Base-by-base conservation (phyloP, 53 echinoderm and acorn worm genomes). In the Hippasteria phrygiana region DNA sequence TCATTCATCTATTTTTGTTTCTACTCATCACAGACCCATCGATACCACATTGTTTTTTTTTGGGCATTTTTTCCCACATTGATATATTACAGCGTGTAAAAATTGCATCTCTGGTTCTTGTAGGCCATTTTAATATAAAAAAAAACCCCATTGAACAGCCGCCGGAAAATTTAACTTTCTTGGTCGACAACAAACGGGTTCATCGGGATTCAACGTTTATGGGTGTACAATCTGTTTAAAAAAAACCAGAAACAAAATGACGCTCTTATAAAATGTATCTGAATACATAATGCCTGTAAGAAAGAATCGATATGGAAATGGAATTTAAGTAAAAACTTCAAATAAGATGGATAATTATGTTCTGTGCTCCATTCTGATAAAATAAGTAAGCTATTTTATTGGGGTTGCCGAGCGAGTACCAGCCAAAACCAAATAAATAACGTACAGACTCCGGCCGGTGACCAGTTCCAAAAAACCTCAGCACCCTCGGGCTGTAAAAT, bases 201-300 rank as follows among this genome's bases (percentile, higher is more conserved):
- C n/a, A 18, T 8, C n/a, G 26, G 26, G 16, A 24, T 1, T 59
- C 16, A 6, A 1, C 7, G 2, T n/a, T 0, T 3, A 9, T n/a
- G 59, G 59, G n/a, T 16, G 59, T 59, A 59, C n/a, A 59, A 59
- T 59, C 59, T 13, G 18, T 13, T 2, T 55, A 16, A 55, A 55
- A 17, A 2, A 2, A 13, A 24, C 26, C n/a, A 22, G 3, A 5
- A 0, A 3, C 24, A 22, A 4, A 59, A 24, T 20, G n/a, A n/a
- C n/a, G n/a, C n/a, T n/a, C n/a, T 59, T 59, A 24, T 24, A 24
- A 59, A 59, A 2, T 3, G 26, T 24, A 24, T 59, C 16, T 75
- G 75, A 75, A 75, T 75, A 75, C 75, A 75, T 75, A 31, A 75
- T 75, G 75, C 75, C 50, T 13, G 53, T 75, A 43, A n/a, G 5